phyloP scores from a whole-genome alignment of 1,140 invertebrate genomes.

The Melanaphis sacchari region DNA sequence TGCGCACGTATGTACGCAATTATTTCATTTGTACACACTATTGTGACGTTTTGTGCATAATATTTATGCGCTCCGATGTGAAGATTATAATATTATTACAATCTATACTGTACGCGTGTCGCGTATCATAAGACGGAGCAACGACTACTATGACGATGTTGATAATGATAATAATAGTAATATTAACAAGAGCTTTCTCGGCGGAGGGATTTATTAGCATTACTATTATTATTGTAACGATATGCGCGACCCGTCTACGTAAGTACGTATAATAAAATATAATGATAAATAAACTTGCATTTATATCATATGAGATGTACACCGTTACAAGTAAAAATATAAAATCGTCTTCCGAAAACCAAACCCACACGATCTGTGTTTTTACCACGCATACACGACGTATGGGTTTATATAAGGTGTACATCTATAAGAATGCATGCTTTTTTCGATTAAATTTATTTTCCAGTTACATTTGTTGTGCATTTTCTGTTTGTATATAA shows the following conservation, averaged over 20 bases:
- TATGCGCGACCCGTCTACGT: background rate
- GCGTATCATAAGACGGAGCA: background rate
- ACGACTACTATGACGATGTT: background rate
- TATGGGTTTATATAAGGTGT: background rate
- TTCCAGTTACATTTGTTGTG: background rate
- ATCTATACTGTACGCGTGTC: background rate
- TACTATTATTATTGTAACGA: background rate
- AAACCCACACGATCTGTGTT: background rate
- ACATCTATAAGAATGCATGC: background rate
- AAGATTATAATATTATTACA: background rate
- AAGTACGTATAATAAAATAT: background rate
- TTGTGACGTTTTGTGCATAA: constrained; percentile 24
- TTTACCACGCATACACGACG: constrained; percentile 3
- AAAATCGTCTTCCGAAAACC: background rate
- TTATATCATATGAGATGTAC: background rate
- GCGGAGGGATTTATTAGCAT: background rate
- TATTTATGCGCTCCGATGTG: background rate
- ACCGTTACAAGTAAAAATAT: background rate
- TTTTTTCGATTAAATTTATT: background rate
- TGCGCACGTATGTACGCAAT: background rate
- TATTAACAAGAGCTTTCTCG: background rate
- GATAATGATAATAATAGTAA: background rate
- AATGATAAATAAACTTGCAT: background rate
- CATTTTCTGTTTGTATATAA: background rate
- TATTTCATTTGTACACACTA: constrained; percentile 8